Evolutionary conservation across 2,797 vertebrate species (phyloP), one percentile per base, ranked within the genome.

Genomic region (Gobio occitaniae): DNA sequence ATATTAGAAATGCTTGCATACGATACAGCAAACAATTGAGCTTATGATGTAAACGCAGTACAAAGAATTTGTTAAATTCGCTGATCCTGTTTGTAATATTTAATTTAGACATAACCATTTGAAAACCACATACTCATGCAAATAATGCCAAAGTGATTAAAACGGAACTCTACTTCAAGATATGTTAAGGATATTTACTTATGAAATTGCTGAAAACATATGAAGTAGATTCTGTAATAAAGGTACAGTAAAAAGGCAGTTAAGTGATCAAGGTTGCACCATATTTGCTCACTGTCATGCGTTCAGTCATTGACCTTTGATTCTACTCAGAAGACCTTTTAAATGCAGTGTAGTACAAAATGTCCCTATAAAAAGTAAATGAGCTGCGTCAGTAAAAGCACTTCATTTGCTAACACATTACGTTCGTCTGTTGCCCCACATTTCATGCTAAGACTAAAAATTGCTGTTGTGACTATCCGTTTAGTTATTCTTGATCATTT

Each of bases 281-380:
- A 54, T 82, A n/a, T 81, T 81, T 59, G 29, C 36, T 82, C n/a
- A 59, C n/a, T 68, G 63, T 78, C 15, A 63, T 0, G 2, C n/a
- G 48, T 70, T 21, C 17, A 47, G 38, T 68, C 78, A 80, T 56
- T 75, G 13, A 74, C 69, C 41, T 82, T 82, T 61, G 69, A 72
- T 61, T 63, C 54, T 32, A 48, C 15, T 29, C 6, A 2, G 47
- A 82, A 3, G 2, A n/a, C 56, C 38, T 74, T 50, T 82, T 48
- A 48, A 12, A 61, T n/a, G n/a, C 38, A 36, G n/a, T 12, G n/a
- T 16, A 36, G 32, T 38, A 56, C 5, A 61, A 59, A 72, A 32
- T 63, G 19, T 38, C 56, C 1, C 7, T 38, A 50, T 66, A 56
- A 32, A 68, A 77, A 41, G 48, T 19, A 19, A 1, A 29, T 15